Conservation (phyloP, 2,888 invertebrate genomes). For the Byasa hedistus region DNA sequence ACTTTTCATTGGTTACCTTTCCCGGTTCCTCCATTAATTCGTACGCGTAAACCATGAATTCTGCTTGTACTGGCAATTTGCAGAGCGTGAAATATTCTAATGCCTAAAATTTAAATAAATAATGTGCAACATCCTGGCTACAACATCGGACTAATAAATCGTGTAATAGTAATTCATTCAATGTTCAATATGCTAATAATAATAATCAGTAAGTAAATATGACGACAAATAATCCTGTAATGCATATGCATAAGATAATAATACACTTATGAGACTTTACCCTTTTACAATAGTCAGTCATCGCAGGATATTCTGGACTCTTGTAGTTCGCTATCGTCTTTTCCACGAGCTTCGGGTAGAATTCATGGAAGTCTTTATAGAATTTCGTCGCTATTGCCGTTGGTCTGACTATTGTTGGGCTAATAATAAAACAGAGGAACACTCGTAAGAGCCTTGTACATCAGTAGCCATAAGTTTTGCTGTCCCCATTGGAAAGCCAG, state of each 20-base stretch:
- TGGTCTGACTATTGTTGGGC: not conserved
- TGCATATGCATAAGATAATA: not conserved
- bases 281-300: not conserved
- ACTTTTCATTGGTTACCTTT: conserved; percentile 5
- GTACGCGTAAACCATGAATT: conserved; percentile 14
- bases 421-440: not conserved
- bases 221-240: too few relatives aligned
- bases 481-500: too few relatives aligned
- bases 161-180: too few relatives aligned
- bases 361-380: not conserved
- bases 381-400: not conserved
- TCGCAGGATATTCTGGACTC: not conserved
- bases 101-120: not conserved
- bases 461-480: too few relatives aligned
- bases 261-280: not conserved
- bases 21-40: conserved; percentile 10
- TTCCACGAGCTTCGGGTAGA: not conserved
- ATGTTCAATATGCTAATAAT: too few relatives aligned
- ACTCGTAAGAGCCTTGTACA: not conserved
- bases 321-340: not conserved
- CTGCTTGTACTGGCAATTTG: conserved; percentile 17
- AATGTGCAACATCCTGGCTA: too few relatives aligned
- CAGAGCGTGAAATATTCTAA: conserved; percentile 17
- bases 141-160: not conserved
- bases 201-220: too few relatives aligned